Base-by-base conservation (phyloP, 2,888 invertebrate species). In the Drosophila siamana region DNA sequence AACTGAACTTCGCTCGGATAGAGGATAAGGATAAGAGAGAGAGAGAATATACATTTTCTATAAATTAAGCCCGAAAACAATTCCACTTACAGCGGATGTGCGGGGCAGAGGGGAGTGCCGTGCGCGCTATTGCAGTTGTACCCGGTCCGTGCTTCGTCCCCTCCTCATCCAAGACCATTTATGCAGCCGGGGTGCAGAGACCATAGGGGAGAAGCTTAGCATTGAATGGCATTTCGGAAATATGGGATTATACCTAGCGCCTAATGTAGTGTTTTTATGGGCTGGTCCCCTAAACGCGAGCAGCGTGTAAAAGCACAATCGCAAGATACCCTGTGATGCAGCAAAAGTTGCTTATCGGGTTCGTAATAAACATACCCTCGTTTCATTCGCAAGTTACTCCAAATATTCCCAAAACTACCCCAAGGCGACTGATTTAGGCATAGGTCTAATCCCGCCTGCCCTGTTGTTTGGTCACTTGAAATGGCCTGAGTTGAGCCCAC, bases 51-150 rank as follows among this genome's bases (percentile, higher is more conserved):
- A 86, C 77, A 80, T 83, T 86, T 80, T 76, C 88, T 80, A 88
- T 86, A 86, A 88, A 83, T 88, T 80, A 76, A 74, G 69, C 66
- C 59, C 57, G 74, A 72, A 81, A 88, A 88, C 86, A 70, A 80
- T 84, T 84, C 74, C 74, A 84, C 87, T 84, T 81, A 74, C 80
- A 61, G 56, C 67, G 46, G 22, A 55, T 68, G 64, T 28, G 60
- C 22, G 47, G 22, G 24, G 7, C 22, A 15, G 19, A 22, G 22
- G 41, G 59, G 52, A 51, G 59, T 59, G 61, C 38, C 64, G 38
- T 15, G 11, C 48, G 50, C 57, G 54, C 50, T 41, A 36, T 46
- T 72, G 47, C 46, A 59, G 19, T 43, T 41, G 26, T 11, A 24
- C 15, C 16, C 19, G 16, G 5, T 16, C 19, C 11, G 6, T 2